Conservation (phyloP, 1,140 invertebrate species). For the Drosophila triauraria region DNA sequence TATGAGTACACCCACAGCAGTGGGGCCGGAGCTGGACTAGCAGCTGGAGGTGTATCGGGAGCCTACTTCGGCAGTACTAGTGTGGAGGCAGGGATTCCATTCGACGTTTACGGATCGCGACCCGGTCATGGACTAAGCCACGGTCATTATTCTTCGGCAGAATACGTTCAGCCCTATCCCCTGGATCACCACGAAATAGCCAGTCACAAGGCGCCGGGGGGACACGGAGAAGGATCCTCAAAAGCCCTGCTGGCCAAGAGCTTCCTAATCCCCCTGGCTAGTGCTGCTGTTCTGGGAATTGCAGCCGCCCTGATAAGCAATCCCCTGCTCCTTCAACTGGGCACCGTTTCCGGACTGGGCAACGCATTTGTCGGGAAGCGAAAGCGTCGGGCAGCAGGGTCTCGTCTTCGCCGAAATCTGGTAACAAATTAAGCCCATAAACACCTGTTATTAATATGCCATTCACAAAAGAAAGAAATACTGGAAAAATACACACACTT, state of each 20-base stretch:
- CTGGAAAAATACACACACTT: background rate
- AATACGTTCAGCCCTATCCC: constrained; percentile 65
- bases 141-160: constrained; percentile 53
- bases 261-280: constrained; percentile 90
- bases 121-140: constrained; percentile 43
- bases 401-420: constrained; percentile 22
- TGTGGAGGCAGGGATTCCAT: constrained; percentile 64
- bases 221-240: constrained; percentile 54
- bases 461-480: constrained; percentile 21
- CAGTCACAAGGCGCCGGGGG: constrained; percentile 67
- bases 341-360: constrained; percentile 87
- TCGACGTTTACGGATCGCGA: constrained; percentile 70
- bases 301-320: constrained; percentile 91
- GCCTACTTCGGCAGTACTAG: constrained; percentile 61
- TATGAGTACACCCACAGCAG: constrained; percentile 58
- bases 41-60: constrained; percentile 6
- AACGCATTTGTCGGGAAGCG: constrained; percentile 79
- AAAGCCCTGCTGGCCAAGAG: constrained; percentile 86
- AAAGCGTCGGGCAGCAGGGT: constrained; percentile 62
- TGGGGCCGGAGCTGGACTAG: constrained; percentile 7
- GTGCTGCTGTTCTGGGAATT: constrained; percentile 91
- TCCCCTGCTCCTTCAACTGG: constrained; percentile 91
- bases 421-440: constrained; percentile 1
- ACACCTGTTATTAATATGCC: constrained; percentile 30
- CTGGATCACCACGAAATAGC: constrained; percentile 69